Base-by-base conservation (phyloP, 1,140 invertebrate species). In the Drosophila sp. region DNA sequence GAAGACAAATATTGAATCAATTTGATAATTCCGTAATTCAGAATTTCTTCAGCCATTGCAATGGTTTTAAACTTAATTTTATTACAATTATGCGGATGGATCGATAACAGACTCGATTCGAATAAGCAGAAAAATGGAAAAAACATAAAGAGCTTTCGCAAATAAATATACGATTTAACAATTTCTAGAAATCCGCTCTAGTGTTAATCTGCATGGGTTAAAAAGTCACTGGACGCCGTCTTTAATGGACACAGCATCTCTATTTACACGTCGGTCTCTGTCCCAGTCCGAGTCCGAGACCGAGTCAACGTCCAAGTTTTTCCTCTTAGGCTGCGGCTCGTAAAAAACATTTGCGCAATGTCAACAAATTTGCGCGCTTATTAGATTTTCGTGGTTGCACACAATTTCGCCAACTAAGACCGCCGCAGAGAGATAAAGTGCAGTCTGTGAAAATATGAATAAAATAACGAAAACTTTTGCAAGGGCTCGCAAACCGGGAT, bases 281-380 rank as follows among this genome's bases (percentile, higher is more conserved):
- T 23, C 17, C 35, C 23, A 6, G 3, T 17, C 32, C 11, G 32
- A 30, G 55, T 10, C 17, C 23, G 44, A 50, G 44, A 50, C 44
- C 10, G 25, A 50, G 44, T 50, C 25, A 50, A 50, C 44, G 44
- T 50, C 66, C 66, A 77, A 72, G 76, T 70, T 78, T 56, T 56
- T 65, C 58, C 76, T 70, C 11, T 41, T 77, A 70, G 74, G 69
- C 41, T 41, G 70, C 30, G 27, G 72, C 69, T 80, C 83, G 83
- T 89, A 90, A 89, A 89, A 84, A 89, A 90, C 85, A 84, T 90
- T 89, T 85, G 84, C 84, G 85, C 85, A 84, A 89, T 89, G 84
- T 89, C 84, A 89, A 89, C 85, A 89, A 89, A 89, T 89, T 89
- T 89, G 84, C 80, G 85, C 80, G 84, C 84, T 89, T 90, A 89